Percentiles rank a stretch among this genome's conserved stretches.
phyloP scores from a whole-genome alignment of 2,113 vertebrate species.

The Eira barbara region DNA sequence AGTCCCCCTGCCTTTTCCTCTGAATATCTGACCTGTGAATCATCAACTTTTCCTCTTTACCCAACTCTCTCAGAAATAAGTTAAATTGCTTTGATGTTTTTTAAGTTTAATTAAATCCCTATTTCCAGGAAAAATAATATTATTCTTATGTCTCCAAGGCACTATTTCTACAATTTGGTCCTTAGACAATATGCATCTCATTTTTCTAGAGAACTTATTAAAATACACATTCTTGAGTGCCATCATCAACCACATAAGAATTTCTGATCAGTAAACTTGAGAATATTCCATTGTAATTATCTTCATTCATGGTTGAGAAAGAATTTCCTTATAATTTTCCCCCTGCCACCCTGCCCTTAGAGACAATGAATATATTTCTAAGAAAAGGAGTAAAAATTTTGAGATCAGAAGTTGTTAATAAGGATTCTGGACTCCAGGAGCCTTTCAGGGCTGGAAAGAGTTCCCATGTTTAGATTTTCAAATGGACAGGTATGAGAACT shows the following conservation, averaged over 20 bases:
- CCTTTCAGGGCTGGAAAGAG: fast-evolving
- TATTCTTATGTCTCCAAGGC: background rate
- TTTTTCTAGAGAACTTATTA: background rate
- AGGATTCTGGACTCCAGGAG: background rate
- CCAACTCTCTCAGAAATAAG: background rate
- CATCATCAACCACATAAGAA: background rate
- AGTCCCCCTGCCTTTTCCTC: background rate
- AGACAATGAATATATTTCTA: background rate
- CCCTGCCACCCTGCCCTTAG: background rate
- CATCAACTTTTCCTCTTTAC: background rate
- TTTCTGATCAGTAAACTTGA: background rate
- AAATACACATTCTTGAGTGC: background rate
- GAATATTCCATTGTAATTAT: background rate
- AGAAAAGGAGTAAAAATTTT: background rate
- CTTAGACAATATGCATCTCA: background rate
- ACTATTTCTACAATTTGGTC: background rate
- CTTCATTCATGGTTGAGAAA: background rate
- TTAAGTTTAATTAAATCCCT: background rate
- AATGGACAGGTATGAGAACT: background rate
- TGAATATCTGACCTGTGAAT: background rate
- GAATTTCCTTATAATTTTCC: background rate
- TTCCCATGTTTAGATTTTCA: background rate
- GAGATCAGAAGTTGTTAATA: background rate
- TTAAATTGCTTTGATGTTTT: background rate
- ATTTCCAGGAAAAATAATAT: background rate